phyloP scores from a whole-genome alignment of 2,797 vertebrate genomes.

The Melanotaenia boesemani region DNA sequence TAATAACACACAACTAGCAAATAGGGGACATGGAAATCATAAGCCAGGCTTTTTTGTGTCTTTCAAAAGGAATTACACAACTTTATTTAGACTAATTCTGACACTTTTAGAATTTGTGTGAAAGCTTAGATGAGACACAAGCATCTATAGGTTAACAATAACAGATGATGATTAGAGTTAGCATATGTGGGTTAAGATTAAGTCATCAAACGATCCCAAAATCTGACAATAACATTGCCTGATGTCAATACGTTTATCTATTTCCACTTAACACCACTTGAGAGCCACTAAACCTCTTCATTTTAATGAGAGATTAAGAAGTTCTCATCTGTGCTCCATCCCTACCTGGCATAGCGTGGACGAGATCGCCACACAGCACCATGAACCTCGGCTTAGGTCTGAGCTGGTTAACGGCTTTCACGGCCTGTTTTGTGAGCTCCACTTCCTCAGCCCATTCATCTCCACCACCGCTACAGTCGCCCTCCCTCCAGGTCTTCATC shows the following conservation, averaged over 20 bases:
- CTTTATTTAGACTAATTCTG: conserved; percentile 40
- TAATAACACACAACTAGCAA: no score
- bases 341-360: conserved; percentile 96
- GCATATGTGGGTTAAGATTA: conserved; percentile 54
- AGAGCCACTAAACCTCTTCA: neutral
- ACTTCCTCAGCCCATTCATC: conserved; percentile 94
- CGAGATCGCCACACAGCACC: conserved; percentile 93
- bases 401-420: conserved; percentile 89
- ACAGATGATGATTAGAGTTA: conserved; percentile 30
- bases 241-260: neutral
- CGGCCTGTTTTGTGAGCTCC: conserved; percentile 87
- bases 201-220: conserved; percentile 22
- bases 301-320: neutral
- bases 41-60: no score
- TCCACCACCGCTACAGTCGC: conserved; percentile 85
- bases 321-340: neutral
- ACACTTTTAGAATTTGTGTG: conserved; percentile 35
- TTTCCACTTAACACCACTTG: neutral
- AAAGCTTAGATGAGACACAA: conserved; percentile 3
- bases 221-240: neutral
- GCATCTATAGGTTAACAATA: neutral
- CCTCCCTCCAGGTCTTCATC: conserved; percentile 93
- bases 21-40: no score
- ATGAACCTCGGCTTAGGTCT: conserved; percentile 90
- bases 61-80: no score